phyloP scores from a whole-genome alignment of 2,113 vertebrate species.

The Erinaceus europaeus region DNA sequence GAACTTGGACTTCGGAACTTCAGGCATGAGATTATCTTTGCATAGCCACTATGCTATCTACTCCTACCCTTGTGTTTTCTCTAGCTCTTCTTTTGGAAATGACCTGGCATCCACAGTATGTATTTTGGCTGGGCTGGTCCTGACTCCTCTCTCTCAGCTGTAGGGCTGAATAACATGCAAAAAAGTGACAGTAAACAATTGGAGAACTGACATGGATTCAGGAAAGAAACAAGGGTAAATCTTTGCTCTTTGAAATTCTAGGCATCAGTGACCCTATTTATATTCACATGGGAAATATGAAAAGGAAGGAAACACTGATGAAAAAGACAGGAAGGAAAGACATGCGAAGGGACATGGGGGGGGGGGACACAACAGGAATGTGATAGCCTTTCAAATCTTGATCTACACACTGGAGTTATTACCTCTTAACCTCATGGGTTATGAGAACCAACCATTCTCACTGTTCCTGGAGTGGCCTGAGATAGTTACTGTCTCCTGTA shows the following conservation, averaged over 20 bases:
- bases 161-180: not conserved
- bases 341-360: too few relatives aligned
- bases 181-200: too few relatives aligned
- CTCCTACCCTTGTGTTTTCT: too few relatives aligned
- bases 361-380: not conserved
- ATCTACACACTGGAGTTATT: not conserved
- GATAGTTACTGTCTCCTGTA: not conserved
- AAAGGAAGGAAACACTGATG: not conserved
- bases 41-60: too few relatives aligned
- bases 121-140: not conserved
- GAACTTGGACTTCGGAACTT: too few relatives aligned
- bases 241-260: not conserved
- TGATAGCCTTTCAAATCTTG: not conserved
- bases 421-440: not conserved
- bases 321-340: not conserved
- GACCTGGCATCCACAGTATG: not conserved
- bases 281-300: not conserved
- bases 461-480: not conserved
- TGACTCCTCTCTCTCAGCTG: not conserved
- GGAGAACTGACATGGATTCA: not conserved
- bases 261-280: not conserved
- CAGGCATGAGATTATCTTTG: too few relatives aligned
- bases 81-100: not conserved
- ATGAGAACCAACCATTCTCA: not conserved
- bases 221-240: not conserved